A percentile compares a stretch with the other conserved stretches of the same genome.
These are phyloP conservation scores for Zoanthus sansibaricus DNA, from an alignment of 92 coral and sea anemone genomes.

Conservation along the genomic window DNA sequence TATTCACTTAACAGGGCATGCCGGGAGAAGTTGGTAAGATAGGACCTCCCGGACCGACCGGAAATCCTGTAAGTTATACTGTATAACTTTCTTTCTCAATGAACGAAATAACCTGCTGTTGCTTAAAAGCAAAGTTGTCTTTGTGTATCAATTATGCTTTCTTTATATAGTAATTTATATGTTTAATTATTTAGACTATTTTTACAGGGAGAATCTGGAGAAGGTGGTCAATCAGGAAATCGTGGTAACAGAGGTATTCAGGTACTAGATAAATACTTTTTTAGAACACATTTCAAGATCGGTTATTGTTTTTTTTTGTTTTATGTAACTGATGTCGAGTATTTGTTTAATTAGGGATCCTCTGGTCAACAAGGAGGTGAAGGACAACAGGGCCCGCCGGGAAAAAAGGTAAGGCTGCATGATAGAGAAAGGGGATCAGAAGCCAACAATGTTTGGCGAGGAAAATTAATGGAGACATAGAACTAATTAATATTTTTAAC, in stretches of 20 bases:
- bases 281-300: neutral
- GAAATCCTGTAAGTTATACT: slow-evolving; percentile 15
- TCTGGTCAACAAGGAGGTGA: neutral
- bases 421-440: no score
- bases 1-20: neutral
- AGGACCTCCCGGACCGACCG: slow-evolving; percentile 6
- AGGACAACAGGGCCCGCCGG: slow-evolving; percentile 27
- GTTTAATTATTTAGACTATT: neutral
- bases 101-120: neutral
- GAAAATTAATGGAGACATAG: no score
- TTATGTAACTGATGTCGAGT: neutral
- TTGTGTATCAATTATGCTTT: neutral
- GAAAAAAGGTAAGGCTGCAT: slow-evolving; percentile 1
- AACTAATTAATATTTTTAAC: no score
- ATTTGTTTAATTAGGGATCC: neutral
- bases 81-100: neutral
- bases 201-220: slow-evolving; percentile 27
- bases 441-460: no score
- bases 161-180: no score
- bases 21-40: slow-evolving; percentile 9
- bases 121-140: neutral
- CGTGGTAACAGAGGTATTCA: neutral
- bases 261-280: neutral
- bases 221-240: slow-evolving; percentile 10
- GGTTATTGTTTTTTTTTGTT: neutral